Base-by-base conservation (phyloP, 2,113 vertebrate species). In the Anas platyrhynchos region DNA sequence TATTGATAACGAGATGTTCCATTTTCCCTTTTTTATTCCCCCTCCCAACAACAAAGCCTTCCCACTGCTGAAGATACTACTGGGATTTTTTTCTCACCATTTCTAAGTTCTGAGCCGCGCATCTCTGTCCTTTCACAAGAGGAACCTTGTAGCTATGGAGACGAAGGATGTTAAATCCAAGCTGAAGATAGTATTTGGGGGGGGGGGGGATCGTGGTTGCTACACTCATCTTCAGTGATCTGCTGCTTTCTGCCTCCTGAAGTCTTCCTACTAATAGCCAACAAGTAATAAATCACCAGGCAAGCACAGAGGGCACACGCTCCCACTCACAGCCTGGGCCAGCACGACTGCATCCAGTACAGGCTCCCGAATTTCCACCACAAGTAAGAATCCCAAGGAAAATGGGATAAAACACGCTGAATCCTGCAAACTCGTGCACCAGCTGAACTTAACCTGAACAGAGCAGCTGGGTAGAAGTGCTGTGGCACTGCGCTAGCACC, bases 101-200 rank as follows among this genome's bases (percentile, higher is more conserved):
- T 89, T 91, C 80, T 56, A 94, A 94, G 89, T 66, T 67, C 77
- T 50, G 89, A 59, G 89, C 46, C 67, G 68, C 59, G 87, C 79
- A 16, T 65, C 58, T 96, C 91, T 93, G 74, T 82, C 94, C 84
- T 93, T 83, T 92, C 63, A 91, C 93, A 94, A 94, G 93, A 78
- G 91, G 83, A 97, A 95, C 89, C 93, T 95, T 73, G 96, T 97
- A 97, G 93, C 97, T 97, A 97, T 97, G 96, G 96, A 97, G 96
- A 97, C 93, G 8, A 97, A 87, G 92, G 91, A 93, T 79, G 83
- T 96, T 88, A 91, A 91, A 95, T 95, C 84, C 93, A 89, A 83
- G 88, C 86, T 50, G 86, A 91, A 88, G 92, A 94, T 7, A 66
- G 72, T 55, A 88, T 97, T 96, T 94, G 79, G 75, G n/a, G 75